Percentiles rank a stretch among this genome's conserved stretches.
phyloP scores from a whole-genome alignment of 2,888 invertebrate species.

The Dynastes maya region DNA sequence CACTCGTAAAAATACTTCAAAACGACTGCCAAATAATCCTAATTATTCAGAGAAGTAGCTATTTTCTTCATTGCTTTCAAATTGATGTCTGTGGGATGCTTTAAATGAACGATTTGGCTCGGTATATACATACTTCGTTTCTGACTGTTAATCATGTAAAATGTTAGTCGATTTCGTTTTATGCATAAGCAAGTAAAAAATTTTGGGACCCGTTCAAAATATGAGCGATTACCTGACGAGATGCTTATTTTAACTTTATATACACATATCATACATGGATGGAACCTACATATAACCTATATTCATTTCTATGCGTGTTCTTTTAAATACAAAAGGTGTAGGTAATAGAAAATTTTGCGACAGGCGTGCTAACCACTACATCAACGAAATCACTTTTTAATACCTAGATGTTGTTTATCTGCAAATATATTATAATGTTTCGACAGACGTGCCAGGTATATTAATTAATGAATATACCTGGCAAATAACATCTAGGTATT shows the following conservation, averaged over 20 bases:
- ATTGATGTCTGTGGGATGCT: slow-evolving; percentile 7
- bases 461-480: too few relatives aligned
- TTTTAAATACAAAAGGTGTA: neutral
- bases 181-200: neutral
- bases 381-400: too few relatives aligned
- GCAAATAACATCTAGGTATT: too few relatives aligned
- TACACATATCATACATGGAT: too few relatives aligned
- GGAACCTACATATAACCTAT: too few relatives aligned
- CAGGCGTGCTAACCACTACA: too few relatives aligned
- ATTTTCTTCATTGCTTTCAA: slow-evolving; percentile 26
- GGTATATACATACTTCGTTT: neutral
- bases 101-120: neutral
- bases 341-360: too few relatives aligned
- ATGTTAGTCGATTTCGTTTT: neutral
- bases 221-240: slow-evolving; percentile 9
- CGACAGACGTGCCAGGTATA: too few relatives aligned
- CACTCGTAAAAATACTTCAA: neutral
- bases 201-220: slow-evolving; percentile 26
- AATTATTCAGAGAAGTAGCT: slow-evolving; percentile 11
- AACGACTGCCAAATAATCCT: neutral
- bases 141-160: neutral
- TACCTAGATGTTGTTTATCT: too few relatives aligned
- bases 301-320: neutral
- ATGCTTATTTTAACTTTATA: slow-evolving; percentile 7
- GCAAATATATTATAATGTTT: too few relatives aligned